phyloP scores from a whole-genome alignment of 1,140 invertebrate genomes.

The Wasmannia auropunctata region DNA sequence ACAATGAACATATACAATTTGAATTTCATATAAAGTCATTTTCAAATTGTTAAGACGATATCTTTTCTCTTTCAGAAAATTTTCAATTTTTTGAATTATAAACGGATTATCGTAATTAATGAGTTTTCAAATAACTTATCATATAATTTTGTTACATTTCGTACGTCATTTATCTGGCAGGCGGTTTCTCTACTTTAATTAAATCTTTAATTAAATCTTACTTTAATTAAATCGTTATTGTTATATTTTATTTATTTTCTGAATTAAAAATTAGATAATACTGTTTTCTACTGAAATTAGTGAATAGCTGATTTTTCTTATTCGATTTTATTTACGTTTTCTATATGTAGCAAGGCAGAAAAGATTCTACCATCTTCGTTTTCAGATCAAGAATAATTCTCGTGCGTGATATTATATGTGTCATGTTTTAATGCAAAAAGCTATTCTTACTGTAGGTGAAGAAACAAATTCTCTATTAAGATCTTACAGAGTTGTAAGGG shows the following conservation, averaged over 20 bases:
- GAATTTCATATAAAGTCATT: background rate
- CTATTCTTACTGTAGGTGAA: background rate
- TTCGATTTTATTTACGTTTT: background rate
- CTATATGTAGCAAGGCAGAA: background rate
- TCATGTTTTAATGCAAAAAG: background rate
- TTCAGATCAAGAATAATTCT: background rate
- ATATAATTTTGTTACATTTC: background rate
- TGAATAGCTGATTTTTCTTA: background rate
- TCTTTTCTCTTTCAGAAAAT: background rate
- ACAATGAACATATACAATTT: too few relatives aligned
- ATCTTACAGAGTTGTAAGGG: conserved; percentile 12
- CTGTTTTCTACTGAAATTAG: background rate
- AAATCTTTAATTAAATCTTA: too few relatives aligned
- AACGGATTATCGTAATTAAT: background rate
- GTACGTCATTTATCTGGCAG: background rate
- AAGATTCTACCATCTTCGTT: background rate
- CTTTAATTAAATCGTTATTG: too few relatives aligned
- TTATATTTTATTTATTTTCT: background rate
- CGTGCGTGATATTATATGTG: background rate
- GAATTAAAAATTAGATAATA: conserved; percentile 8
- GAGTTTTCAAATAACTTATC: background rate
- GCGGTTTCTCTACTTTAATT: too few relatives aligned
- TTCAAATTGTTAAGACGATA: background rate
- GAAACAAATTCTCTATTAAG: background rate
- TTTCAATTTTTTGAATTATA: background rate